Base-by-base conservation (phyloP, 2,797 vertebrate genomes). In the Echeneis naucrates region DNA sequence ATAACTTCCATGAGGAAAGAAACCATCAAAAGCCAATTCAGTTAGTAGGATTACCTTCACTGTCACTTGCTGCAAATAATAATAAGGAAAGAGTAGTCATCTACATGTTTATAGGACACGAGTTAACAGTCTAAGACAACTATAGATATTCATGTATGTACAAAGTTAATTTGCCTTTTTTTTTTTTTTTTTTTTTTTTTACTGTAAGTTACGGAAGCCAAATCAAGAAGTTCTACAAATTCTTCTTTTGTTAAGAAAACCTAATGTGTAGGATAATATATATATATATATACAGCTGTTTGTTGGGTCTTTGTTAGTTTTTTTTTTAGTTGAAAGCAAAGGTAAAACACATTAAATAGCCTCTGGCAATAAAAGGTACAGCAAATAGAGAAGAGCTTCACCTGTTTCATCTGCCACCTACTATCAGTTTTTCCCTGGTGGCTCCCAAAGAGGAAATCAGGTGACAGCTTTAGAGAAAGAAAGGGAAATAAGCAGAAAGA, bases 321-420 rank as follows among this genome's bases (percentile, higher is more conserved):
- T 75, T 58, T 59, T 37, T 21, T 9, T 59, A 61, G 32, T 61
- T 76, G 26, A 60, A 24, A 82, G 32, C 57, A 73, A 81, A 71
- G 64, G 59, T 74, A 68, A 86, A 58, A 67, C 13, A 21, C 19
- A 35, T 63, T 47, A 50, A 37, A 53, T 30, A 63, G 26, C 53
- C 57, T 56, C 48, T 64, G 64, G 72, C 9, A 4, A 53, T 40
- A 48, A 75, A 66, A 77, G 71, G 26, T 73, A 56, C 26, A 56
- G 56, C 48, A 74, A 40, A 12, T 53, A 56, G 30, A 74, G 32
- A 68, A 47, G 48, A 51, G 44, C 27, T 54, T 87, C 63, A 95
- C 94, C 92, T 93, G 93, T 81, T 87, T 93, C 82, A 89, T 84
- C 77, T 90, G 85, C 90, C 88, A 94, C 65, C 78, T 73, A 55